These are phyloP conservation scores for Nipponacmea schrenckii DNA, from an alignment of 2,888 invertebrate species.

Conservation along the genomic window DNA sequence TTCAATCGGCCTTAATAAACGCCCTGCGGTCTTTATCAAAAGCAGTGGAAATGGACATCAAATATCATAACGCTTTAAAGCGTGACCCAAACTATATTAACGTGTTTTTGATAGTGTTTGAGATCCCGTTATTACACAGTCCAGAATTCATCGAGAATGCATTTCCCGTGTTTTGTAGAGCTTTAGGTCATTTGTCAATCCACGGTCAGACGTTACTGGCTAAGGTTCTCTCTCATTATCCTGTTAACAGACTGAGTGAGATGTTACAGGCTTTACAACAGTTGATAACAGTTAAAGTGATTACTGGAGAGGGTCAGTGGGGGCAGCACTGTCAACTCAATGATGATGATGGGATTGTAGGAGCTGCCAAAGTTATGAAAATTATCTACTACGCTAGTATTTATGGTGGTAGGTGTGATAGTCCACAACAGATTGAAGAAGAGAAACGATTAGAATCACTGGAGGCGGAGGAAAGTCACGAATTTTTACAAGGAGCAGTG, in stretches of 20 bases:
- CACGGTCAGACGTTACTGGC: constrained; percentile 84
- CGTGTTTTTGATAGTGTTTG: constrained; percentile 80
- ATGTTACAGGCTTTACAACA: constrained; percentile 77
- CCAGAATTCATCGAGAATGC: constrained; percentile 85
- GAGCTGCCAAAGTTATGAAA: constrained; percentile 89
- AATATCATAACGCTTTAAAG: constrained; percentile 70
- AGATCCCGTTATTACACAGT: constrained; percentile 75
- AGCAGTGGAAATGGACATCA: constrained; percentile 78
- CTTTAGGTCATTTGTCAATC: constrained; percentile 79
- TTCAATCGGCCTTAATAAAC: constrained; percentile 79
- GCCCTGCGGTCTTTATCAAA: constrained; percentile 80
- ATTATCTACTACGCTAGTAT: constrained; percentile 80
- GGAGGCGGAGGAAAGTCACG: constrained; percentile 42
- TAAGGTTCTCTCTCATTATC: constrained; percentile 78
- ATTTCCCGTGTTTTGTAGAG: constrained; percentile 78
- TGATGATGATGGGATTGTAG: constrained; percentile 85
- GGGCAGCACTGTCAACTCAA: constrained; percentile 76
- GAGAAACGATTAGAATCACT: constrained; percentile 52
- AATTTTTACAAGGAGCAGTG: constrained; percentile 59
- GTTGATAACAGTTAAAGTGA: constrained; percentile 83
- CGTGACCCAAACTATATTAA: constrained; percentile 71
- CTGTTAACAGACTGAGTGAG: constrained; percentile 42
- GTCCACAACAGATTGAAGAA: constrained; percentile 50
- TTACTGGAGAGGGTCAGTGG: constrained; percentile 73
- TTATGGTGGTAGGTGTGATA: constrained; percentile 76